Percentiles rank a stretch among this genome's conserved stretches.
These are phyloP conservation scores for Imbricaverruca yamaguchii DNA, from an alignment of 2,888 invertebrate species.

Conservation along the genomic window DNA sequence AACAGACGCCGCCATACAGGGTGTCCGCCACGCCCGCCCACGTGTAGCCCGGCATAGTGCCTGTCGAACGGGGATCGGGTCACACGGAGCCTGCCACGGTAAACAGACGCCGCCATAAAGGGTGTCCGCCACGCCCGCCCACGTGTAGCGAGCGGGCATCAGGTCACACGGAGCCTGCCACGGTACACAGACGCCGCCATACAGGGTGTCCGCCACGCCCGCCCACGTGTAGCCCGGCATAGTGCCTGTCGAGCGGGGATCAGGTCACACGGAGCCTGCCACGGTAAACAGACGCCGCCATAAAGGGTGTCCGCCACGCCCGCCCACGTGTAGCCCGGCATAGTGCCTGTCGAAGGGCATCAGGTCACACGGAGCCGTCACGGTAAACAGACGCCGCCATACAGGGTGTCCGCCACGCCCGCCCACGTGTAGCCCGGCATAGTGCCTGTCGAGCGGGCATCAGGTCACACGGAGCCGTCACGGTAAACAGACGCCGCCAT, in stretches of 20 bases:
- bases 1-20: no score
- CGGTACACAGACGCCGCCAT: no score
- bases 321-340: conserved; percentile 2
- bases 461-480: background rate
- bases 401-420: conserved; percentile 10
- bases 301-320: conserved; percentile 20
- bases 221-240: no score
- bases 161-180: no score
- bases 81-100: background rate
- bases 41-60: no score
- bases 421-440: conserved; percentile 6
- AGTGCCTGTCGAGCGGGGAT: no score
- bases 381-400: conserved; percentile 53
- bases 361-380: background rate
- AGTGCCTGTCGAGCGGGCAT: background rate
- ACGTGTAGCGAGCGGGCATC: no score
- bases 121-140: no score
- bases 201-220: no score
- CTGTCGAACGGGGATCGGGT: background rate
- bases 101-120: no score
- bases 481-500: background rate
- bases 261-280: no score
- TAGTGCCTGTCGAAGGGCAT: background rate
- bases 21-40: no score
- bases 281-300: conserved; percentile 61